A percentile compares a stretch with the other conserved stretches of the same genome.
phyloP scores from a whole-genome alignment of 2,888 invertebrate genomes.

The Protophormia terraenovae region DNA sequence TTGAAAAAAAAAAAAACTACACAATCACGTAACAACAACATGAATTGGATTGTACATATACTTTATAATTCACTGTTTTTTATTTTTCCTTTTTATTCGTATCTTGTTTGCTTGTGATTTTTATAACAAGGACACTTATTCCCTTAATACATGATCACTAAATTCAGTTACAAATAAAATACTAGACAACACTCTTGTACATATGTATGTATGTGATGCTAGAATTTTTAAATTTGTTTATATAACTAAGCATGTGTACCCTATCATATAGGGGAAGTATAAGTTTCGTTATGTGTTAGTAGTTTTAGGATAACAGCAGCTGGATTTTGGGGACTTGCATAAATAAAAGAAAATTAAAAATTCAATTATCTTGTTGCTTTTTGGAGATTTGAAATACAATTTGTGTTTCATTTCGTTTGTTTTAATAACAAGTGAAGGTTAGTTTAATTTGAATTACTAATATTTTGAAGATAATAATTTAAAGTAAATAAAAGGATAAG shows the following conservation, averaged over 20 bases:
- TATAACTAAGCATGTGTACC: too few species aligned
- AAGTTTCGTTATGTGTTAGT: neutral
- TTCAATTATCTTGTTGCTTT: constrained; percentile 43
- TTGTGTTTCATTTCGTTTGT: neutral
- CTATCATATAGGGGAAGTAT: neutral
- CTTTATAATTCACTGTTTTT: too few species aligned
- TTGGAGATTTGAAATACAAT: constrained; percentile 5
- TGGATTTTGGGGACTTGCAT: constrained; percentile 30
- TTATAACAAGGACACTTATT: constrained; percentile 27
- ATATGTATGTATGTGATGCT: neutral
- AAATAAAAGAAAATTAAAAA: constrained; percentile 29
- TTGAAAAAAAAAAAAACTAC: too few species aligned
- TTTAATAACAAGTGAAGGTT: too few species aligned
- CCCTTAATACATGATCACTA: constrained; percentile 42
- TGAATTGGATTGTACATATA: neutral
- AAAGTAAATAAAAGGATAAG: neutral
- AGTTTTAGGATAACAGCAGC: neutral
- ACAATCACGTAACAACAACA: constrained; percentile 1
- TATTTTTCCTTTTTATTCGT: neutral
- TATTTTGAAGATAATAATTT: neutral
- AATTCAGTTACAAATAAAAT: constrained; percentile 36
- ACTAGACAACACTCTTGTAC: neutral
- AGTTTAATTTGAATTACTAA: neutral
- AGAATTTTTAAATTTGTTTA: neutral
- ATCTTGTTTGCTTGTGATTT: constrained; percentile 8